Evolutionary conservation across 2,113 vertebrate species (phyloP).

Genomic region (Syngnathus scovelli): DNA sequence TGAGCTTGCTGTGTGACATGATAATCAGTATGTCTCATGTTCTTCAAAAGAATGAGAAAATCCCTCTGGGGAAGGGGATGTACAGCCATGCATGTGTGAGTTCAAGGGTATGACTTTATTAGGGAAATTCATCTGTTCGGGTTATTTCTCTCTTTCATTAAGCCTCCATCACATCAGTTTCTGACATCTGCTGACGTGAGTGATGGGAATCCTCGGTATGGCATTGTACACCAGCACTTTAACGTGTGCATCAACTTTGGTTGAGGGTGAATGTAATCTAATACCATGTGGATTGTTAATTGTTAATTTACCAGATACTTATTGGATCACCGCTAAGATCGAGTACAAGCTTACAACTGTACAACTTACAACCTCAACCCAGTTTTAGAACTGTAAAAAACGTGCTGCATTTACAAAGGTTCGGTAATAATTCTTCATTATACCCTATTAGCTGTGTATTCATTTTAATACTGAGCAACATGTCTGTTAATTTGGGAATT

Average conservation of each 20-base stretch:
- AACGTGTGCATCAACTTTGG: not conserved
- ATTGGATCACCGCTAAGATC: not conserved
- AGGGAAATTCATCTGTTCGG: slow-evolving; percentile 27
- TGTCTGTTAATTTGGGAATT: not conserved
- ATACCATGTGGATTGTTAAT: not conserved
- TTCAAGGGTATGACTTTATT: slow-evolving; percentile 45
- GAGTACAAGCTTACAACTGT: too few species aligned
- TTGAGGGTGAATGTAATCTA: not conserved
- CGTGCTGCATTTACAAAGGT: not conserved
- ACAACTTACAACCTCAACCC: not conserved
- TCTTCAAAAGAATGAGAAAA: slow-evolving; percentile 39
- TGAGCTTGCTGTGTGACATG: slow-evolving; percentile 32
- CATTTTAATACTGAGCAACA: not conserved
- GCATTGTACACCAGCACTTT: slow-evolving; percentile 13
- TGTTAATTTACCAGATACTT: not conserved
- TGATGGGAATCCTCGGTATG: slow-evolving; percentile 28
- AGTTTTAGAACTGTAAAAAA: not conserved
- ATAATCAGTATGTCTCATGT: slow-evolving; percentile 40
- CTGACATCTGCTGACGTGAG: slow-evolving; percentile 28
- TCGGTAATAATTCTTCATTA: not conserved
- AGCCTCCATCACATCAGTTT: not conserved
- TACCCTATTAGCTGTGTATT: not conserved
- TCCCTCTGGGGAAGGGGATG: slow-evolving; percentile 27
- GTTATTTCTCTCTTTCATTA: slow-evolving; percentile 18
- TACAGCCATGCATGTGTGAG: slow-evolving; percentile 9